Base-by-base conservation (phyloP, 2,113 vertebrate species). In the Psephotus haematonotus region DNA sequence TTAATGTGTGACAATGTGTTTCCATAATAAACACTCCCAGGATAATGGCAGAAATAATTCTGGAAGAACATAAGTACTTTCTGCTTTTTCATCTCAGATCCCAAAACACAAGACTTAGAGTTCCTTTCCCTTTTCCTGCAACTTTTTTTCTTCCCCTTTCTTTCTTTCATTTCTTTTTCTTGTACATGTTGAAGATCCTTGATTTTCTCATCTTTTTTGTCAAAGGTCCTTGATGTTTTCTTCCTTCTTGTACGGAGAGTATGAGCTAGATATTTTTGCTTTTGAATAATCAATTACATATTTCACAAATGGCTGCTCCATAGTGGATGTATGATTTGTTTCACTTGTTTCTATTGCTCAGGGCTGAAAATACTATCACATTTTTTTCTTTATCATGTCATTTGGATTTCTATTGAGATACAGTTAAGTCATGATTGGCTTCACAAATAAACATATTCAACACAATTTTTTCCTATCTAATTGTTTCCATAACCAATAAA, bases 401-500 rank as follows among this genome's bases (percentile, higher is more conserved):
- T 86, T 92, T 72, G 25, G 69, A 92, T 83, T 67, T 80, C 28
- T 80, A 5, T 28, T 80, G 39, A 72, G 17, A 64, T 72, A 86
- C 25, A 60, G 3, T 72, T 22, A 92, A 60, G 13, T 50, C 23
- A 27, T 72, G 39, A 50, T 23, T 29, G 7, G 6, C 25, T 60
- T 92, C 22, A 71, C 8, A 86, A 67, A 59, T 53, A 76, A 75
- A 11, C 3, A 22, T 43, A 31, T 64, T 76, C 18, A 46, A 53
- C 19, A 37, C 4, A 25, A 2, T 14, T 64, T 90, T 82, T 60
- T 62, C 20, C 5, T 63, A 8, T 37, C 6, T 28, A 63, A 63
- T 22, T 3, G 0, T 49, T 53, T 75, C 25, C 23, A 18, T 18
- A 41, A 25, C 7, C 11, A n/a, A n/a, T n/a, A n/a, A n/a, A n/a